Evolutionary conservation across 2,113 vertebrate species (phyloP).

Genomic region (Phalacrocorax pelagicus): DNA sequence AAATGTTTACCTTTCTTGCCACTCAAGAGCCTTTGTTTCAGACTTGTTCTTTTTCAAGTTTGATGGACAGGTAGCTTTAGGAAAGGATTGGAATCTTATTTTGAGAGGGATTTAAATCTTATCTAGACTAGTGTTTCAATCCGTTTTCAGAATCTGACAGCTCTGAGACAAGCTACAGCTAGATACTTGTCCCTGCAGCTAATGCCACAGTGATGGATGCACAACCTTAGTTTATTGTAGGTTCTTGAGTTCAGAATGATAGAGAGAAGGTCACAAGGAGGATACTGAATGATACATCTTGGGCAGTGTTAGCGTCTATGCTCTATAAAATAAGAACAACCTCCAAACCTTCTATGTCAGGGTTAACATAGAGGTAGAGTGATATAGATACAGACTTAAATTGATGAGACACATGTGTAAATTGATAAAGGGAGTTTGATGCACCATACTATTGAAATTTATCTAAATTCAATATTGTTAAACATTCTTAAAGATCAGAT

Average conservation of each 20-base stretch:
- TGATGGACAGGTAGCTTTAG: neutral
- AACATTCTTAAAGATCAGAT: constrained; percentile 82
- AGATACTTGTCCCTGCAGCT: neutral
- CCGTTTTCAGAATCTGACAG: neutral
- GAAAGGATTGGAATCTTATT: constrained; percentile 18
- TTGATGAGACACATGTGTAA: constrained; percentile 59
- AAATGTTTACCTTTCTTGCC: neutral
- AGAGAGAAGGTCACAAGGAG: neutral
- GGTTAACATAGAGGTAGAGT: constrained; percentile 22
- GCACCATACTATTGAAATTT: constrained; percentile 69
- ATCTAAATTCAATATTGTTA: constrained; percentile 82
- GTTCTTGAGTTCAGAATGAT: neutral
- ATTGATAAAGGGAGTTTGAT: constrained; percentile 72
- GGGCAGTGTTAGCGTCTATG: neutral
- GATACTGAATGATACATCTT: neutral
- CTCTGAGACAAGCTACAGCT: neutral
- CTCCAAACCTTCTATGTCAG: neutral
- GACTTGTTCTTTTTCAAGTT: neutral
- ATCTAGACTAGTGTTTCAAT: neutral
- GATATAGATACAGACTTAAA: constrained; percentile 61
- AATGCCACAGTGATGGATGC: neutral
- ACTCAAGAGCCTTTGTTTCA: neutral
- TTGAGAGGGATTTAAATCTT: constrained; percentile 17
- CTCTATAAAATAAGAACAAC: neutral
- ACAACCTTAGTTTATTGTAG: neutral